These are phyloP conservation scores for Recurvirostra avosetta DNA, from an alignment of 2,113 vertebrate species.

Conservation along the genomic window DNA sequence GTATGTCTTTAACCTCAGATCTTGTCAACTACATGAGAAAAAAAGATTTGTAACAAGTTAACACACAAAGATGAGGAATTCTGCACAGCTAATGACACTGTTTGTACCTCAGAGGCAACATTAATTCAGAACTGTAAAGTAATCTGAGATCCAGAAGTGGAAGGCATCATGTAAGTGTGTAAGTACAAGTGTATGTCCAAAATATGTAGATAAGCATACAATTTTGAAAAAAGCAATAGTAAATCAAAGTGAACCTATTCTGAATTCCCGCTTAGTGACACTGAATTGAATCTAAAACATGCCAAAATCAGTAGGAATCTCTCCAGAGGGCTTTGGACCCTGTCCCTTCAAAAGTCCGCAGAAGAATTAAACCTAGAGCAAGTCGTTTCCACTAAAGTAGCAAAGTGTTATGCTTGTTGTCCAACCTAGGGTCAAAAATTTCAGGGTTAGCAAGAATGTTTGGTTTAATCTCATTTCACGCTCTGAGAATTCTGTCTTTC, in stretches of 20 bases:
- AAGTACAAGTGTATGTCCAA: rapidly evolving
- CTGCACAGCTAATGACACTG: neutral
- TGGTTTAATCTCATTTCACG: neutral
- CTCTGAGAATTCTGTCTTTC: neutral
- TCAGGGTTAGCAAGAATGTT: neutral
- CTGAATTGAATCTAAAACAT: neutral
- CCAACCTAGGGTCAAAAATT: neutral
- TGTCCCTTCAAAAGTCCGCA: neutral
- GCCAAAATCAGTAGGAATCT: neutral
- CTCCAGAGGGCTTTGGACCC: neutral
- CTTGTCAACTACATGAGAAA: neutral
- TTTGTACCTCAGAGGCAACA: neutral
- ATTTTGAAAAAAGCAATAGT: neutral
- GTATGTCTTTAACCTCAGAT: neutral
- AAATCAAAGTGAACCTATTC: neutral
- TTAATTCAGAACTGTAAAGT: neutral
- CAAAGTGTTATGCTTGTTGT: neutral
- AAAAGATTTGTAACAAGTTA: neutral
- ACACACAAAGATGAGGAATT: neutral
- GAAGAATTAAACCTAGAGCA: neutral
- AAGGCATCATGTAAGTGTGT: neutral
- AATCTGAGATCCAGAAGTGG: neutral
- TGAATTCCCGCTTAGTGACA: neutral
- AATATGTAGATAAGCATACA: neutral
- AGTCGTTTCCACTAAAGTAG: neutral